phyloP scores from a whole-genome alignment of 2,888 invertebrate species.

The Leptodirus hochenwartii region DNA sequence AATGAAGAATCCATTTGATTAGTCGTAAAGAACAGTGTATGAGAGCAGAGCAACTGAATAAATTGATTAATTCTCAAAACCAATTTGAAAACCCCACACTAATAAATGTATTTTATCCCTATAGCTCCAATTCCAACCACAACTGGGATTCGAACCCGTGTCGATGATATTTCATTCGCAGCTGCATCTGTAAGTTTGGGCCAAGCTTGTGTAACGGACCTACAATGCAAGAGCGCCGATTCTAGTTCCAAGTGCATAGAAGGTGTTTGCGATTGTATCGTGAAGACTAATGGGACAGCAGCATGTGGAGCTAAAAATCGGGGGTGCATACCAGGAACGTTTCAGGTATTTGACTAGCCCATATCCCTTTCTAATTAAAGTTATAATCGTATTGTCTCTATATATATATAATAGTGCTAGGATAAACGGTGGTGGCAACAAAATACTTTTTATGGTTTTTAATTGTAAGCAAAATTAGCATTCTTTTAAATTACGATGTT shows the following conservation, averaged over 20 bases:
- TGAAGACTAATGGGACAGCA: constrained; percentile 36
- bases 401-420: no score
- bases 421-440: no score
- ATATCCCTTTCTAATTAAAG: no score
- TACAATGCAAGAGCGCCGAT: constrained; percentile 68
- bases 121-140: constrained; percentile 18
- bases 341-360: constrained; percentile 50
- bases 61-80: no score
- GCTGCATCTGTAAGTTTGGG: constrained; percentile 37
- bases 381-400: no score
- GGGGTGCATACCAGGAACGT: constrained; percentile 72
- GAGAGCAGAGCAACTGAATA: no score
- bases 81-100: constrained; percentile 2
- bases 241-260: constrained; percentile 54
- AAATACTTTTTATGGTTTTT: no score
- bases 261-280: constrained; percentile 61
- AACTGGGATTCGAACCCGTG: constrained; percentile 15
- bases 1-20: no score
- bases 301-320: constrained; percentile 50
- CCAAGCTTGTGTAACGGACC: constrained; percentile 50
- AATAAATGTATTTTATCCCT: constrained; percentile 2
- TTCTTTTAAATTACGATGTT: no score
- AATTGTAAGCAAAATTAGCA: no score
- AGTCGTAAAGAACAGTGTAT: no score
- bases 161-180: constrained; percentile 11